Evolutionary conservation across 2,797 vertebrate genomes (phyloP).

Genomic region (Diceros bicornis): DNA sequence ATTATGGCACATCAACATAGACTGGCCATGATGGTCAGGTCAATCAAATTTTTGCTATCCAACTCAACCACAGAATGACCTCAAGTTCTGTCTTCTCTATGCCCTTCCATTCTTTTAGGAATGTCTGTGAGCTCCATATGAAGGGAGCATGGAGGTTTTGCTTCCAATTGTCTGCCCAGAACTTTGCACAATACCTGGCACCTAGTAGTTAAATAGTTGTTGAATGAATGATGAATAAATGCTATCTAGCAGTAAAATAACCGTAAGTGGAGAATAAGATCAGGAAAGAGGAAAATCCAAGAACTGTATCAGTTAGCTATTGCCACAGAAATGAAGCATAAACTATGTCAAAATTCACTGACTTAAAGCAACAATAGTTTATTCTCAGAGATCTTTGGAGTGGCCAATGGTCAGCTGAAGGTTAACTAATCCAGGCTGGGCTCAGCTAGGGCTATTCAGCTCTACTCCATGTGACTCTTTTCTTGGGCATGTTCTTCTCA

Average conservation of each 20-base stretch:
- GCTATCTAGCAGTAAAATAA: neutral
- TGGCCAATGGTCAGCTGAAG: neutral
- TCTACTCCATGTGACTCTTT: neutral
- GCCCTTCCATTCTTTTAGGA: neutral
- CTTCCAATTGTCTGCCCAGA: neutral
- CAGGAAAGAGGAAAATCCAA: neutral
- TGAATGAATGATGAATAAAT: neutral
- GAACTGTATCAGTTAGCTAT: neutral
- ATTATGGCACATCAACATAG: neutral
- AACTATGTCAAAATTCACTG: slow-evolving; percentile 50
- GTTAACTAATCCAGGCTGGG: neutral
- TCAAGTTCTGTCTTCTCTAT: neutral
- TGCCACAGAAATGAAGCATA: slow-evolving; percentile 20
- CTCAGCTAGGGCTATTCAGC: neutral
- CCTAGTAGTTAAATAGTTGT: neutral
- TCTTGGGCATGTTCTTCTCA: neutral
- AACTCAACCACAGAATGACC: slow-evolving; percentile 5
- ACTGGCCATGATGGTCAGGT: neutral
- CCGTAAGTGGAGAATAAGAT: neutral
- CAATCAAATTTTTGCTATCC: neutral
- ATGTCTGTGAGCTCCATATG: neutral
- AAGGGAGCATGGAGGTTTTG: neutral
- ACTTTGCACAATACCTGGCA: neutral
- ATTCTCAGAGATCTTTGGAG: neutral
- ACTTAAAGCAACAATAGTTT: neutral